These are phyloP conservation scores for Redunca redunca DNA, from an alignment of 2,113 vertebrate species.

Conservation along the genomic window DNA sequence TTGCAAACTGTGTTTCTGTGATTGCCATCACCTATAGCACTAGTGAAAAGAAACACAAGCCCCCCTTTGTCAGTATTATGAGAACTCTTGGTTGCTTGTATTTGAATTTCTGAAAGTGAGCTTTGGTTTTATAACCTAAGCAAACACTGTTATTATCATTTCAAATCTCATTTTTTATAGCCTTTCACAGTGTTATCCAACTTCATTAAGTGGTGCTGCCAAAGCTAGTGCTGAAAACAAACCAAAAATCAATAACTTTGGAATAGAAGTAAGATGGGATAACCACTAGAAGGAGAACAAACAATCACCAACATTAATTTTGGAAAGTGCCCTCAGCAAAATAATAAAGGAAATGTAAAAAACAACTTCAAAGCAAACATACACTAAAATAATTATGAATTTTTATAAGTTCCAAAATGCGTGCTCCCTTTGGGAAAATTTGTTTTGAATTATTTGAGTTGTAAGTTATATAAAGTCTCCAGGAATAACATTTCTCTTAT, in stretches of 20 bases:
- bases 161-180: slow-evolving; percentile 13
- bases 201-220: not conserved
- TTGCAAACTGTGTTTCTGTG: not conserved
- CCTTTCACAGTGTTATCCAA: not conserved
- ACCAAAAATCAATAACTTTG: not conserved
- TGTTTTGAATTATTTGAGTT: slow-evolving; percentile 61
- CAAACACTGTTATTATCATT: not conserved
- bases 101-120: not conserved
- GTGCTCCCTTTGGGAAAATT: slow-evolving; percentile 40
- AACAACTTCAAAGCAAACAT: slow-evolving; percentile 31
- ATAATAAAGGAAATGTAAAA: not conserved
- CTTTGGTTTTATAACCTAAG: slow-evolving; percentile 13
- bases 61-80: not conserved
- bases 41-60: not conserved
- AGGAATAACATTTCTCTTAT: slow-evolving; percentile 66
- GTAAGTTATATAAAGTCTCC: slow-evolving; percentile 53
- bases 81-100: not conserved
- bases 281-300: not conserved
- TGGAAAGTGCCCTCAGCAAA: slow-evolving; percentile 25
- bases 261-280: not conserved
- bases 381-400: slow-evolving; percentile 44
- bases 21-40: not conserved
- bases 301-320: not conserved
- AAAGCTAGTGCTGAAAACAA: not conserved
- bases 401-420: slow-evolving; percentile 25